These are phyloP conservation scores for Tachypleus tridentatus DNA, from an alignment of 1,140 invertebrate genomes.

Conservation along the genomic window DNA sequence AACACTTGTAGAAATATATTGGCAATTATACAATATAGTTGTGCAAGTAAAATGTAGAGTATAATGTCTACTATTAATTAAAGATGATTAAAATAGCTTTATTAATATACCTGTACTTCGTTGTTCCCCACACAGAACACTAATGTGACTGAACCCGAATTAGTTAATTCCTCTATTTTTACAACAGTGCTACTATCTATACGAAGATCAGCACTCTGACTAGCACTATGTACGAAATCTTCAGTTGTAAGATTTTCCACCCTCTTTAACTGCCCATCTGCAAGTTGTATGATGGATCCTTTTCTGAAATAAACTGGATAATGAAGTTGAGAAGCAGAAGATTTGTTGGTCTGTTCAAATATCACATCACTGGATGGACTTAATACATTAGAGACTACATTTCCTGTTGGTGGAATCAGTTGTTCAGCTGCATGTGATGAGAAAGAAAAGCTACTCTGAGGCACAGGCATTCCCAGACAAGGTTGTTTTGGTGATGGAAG, in stretches of 20 bases:
- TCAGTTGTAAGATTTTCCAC: constrained; percentile 52
- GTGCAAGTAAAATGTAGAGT: too few species aligned
- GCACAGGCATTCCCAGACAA: constrained; percentile 4
- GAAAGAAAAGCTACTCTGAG: constrained; percentile 10
- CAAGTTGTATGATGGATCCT: constrained; percentile 55
- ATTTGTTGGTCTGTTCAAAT: constrained; percentile 8
- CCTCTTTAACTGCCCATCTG: constrained; percentile 56
- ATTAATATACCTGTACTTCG: constrained; percentile 31
- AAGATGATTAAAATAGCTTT: too few species aligned
- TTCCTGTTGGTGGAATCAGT: constrained; percentile 3
- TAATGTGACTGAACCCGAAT: constrained; percentile 26
- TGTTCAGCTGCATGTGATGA: constrained; percentile 9
- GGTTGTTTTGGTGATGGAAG: constrained; percentile 1
- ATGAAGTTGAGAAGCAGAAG: constrained; percentile 5
- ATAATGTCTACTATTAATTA: too few species aligned
- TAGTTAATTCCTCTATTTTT: constrained; percentile 33
- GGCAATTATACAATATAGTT: too few species aligned
- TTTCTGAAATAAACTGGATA: constrained; percentile 39
- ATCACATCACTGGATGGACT: constrained; percentile 4
- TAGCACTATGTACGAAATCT: constrained; percentile 40
- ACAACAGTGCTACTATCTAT: constrained; percentile 41
- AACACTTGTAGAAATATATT: too few species aligned
- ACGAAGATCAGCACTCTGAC: constrained; percentile 35
- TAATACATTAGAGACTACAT: constrained; percentile 1
- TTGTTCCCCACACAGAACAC: constrained; percentile 38